Conservation (phyloP, 2,888 invertebrate genomes). For the Amaurobius ferox region DNA sequence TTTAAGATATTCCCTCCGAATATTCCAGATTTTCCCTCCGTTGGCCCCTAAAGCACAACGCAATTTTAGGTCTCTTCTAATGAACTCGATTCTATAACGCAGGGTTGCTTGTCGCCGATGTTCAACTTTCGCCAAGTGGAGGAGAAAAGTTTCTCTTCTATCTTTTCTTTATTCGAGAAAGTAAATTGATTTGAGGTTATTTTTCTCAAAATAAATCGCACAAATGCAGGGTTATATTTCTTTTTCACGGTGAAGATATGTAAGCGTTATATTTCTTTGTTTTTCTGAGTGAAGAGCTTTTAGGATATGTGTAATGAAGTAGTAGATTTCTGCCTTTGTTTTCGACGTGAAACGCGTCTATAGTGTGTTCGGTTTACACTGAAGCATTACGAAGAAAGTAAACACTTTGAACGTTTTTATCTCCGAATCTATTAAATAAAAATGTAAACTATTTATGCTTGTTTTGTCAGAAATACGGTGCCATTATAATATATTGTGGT, state of each 20-base stretch:
- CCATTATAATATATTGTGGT: too few species aligned
- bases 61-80: conserved; percentile 67
- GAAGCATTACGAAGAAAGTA: too few species aligned
- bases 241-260: not conserved
- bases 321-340: too few species aligned
- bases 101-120: conserved; percentile 53
- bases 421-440: too few species aligned
- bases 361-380: too few species aligned
- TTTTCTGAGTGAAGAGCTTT: not conserved
- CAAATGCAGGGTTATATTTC: not conserved
- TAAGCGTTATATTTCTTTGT: not conserved
- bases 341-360: too few species aligned
- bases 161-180: not conserved
- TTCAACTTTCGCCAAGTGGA: conserved; percentile 45
- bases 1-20: conserved; percentile 29
- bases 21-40: conserved; percentile 20
- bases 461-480: too few species aligned
- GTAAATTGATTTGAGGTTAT: conserved; percentile 29
- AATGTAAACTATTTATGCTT: too few species aligned
- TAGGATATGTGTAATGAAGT: too few species aligned
- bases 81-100: conserved; percentile 60
- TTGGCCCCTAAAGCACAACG: conserved; percentile 36
- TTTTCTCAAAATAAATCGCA: conserved; percentile 23
- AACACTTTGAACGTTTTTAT: too few species aligned
- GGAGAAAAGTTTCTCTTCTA: not conserved